Conservation (phyloP, 1,140 invertebrate genomes). For the Bombyx mandarina region DNA sequence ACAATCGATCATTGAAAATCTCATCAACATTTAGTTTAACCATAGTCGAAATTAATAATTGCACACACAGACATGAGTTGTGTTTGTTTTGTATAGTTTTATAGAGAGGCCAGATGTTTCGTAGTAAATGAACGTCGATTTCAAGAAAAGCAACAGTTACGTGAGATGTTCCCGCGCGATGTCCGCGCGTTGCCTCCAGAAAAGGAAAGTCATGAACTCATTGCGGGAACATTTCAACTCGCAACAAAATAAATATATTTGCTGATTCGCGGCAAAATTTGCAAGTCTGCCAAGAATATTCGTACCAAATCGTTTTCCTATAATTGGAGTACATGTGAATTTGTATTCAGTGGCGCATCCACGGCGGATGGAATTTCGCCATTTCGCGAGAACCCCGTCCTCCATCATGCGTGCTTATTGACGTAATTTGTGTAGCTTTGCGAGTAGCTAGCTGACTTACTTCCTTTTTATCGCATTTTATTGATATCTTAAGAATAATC, state of each 20-base stretch:
- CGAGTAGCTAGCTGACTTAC: conserved; percentile 12
- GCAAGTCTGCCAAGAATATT: conserved; percentile 71
- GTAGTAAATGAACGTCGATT: too few species aligned
- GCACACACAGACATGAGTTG: too few species aligned
- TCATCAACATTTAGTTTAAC: too few species aligned
- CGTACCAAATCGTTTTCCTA: conserved; percentile 70
- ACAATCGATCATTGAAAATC: too few species aligned
- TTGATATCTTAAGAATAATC: conserved; percentile 5
- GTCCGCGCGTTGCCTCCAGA: conserved; percentile 17
- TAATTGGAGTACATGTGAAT: conserved; percentile 71
- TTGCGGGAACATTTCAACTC: conserved; percentile 38
- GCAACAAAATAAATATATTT: conserved; percentile 67
- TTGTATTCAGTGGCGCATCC: conserved; percentile 67
- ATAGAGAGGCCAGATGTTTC: too few species aligned
- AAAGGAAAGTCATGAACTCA: conserved; percentile 43
- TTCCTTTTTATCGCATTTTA: conserved; percentile 15
- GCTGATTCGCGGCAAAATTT: conserved; percentile 65
- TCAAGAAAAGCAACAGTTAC: not conserved
- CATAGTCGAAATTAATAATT: too few species aligned
- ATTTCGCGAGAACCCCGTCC: conserved; percentile 53
- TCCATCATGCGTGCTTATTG: conserved; percentile 66
- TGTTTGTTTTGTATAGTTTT: too few species aligned
- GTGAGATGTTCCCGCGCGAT: not conserved
- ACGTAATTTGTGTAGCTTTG: conserved; percentile 52
- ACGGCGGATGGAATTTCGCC: conserved; percentile 55